These are phyloP conservation scores for Squalus acanthias DNA, from an alignment of 2,797 vertebrate genomes.

Conservation along the genomic window DNA sequence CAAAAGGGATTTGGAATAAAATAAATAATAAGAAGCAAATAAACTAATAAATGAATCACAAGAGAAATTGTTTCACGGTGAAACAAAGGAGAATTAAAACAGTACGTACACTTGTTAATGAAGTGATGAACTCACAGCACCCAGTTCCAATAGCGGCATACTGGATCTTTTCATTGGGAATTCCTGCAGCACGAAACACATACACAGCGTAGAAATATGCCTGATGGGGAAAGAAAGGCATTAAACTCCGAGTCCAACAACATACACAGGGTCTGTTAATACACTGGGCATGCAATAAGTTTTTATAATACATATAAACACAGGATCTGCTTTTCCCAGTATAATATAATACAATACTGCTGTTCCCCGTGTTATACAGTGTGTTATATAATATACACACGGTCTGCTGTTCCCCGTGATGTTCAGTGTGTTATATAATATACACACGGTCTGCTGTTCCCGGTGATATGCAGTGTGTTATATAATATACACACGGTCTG, in stretches of 20 bases:
- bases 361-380: too few relatives aligned
- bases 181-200: conserved; percentile 74
- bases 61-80: not conserved
- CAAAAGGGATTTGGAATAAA: not conserved
- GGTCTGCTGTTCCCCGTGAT: too few relatives aligned
- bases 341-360: too few relatives aligned
- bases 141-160: conserved; percentile 77
- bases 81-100: not conserved
- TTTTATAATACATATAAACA: not conserved
- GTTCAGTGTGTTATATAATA: too few relatives aligned
- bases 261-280: not conserved
- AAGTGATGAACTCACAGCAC: conserved; percentile 73
- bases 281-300: not conserved
- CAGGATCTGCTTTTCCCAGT: too few relatives aligned
- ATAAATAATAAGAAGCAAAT: not conserved
- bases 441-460: too few relatives aligned
- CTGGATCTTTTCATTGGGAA: conserved; percentile 67
- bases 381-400: too few relatives aligned
- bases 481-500: too few relatives aligned
- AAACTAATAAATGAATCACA: not conserved
- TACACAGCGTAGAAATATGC: conserved; percentile 83
- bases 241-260: not conserved
- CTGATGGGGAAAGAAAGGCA: conserved; percentile 49
- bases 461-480: too few relatives aligned
- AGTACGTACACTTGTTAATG: conserved; percentile 75